phyloP scores from a whole-genome alignment of 2,797 vertebrate genomes.

The Brotogeris chrysoptera region DNA sequence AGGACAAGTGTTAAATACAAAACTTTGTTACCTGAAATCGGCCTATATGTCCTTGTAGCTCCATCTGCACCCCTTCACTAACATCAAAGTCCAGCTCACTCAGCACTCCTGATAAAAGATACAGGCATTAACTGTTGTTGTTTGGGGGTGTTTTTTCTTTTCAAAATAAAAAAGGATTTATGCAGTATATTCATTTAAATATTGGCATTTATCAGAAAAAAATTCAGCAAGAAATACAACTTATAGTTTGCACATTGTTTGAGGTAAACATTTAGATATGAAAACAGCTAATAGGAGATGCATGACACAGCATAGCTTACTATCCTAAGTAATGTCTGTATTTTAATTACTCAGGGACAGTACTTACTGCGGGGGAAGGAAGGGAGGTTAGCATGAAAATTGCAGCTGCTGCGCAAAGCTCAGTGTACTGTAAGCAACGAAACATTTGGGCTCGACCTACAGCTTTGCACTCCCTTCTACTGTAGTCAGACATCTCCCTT shows the following conservation, averaged over 20 bases:
- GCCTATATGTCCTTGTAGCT: conserved; percentile 91
- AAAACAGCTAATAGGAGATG: neutral
- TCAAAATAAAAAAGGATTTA: neutral
- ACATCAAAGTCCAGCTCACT: conserved; percentile 85
- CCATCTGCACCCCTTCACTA: conserved; percentile 86
- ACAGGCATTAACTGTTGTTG: neutral
- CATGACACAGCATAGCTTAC: neutral
- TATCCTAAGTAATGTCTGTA: neutral
- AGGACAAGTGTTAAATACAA: neutral
- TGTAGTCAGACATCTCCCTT: neutral
- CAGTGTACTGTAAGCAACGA: neutral
- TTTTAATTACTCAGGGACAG: neutral
- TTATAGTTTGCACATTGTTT: neutral
- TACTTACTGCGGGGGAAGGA: neutral
- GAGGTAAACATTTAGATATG: neutral
- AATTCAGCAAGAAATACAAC: neutral
- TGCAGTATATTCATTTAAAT: neutral
- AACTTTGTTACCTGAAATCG: conserved; percentile 88
- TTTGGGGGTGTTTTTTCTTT: neutral
- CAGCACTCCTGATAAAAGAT: conserved; percentile 79
- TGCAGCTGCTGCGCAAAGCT: neutral
- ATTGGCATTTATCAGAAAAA: neutral
- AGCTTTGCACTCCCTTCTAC: neutral
- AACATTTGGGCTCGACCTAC: neutral
- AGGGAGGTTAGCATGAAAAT: neutral